Evolutionary conservation across 2,113 vertebrate genomes (phyloP).

Genomic region (Garra rufa): DNA sequence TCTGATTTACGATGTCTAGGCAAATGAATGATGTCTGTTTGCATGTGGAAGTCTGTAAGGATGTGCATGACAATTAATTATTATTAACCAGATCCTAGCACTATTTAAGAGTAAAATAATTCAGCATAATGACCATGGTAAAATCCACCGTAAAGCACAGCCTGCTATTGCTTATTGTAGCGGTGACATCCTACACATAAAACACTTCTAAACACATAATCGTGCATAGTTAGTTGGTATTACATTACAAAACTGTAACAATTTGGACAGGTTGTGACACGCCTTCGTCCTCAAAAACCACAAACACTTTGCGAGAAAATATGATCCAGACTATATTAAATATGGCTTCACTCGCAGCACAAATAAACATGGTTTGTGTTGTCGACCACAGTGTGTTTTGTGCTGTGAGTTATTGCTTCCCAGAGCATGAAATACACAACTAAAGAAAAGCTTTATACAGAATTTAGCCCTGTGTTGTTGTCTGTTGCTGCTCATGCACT

Average conservation of each 20-base stretch:
- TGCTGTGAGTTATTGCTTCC: background rate
- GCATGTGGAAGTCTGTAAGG: background rate
- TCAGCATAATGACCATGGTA: background rate
- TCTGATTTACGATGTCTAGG: background rate
- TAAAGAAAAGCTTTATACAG: background rate
- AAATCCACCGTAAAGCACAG: background rate
- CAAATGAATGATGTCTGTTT: background rate
- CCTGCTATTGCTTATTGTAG: background rate
- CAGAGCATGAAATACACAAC: background rate
- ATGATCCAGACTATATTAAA: background rate
- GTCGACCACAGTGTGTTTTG: background rate
- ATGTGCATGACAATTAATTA: background rate
- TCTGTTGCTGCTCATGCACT: background rate
- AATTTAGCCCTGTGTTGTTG: background rate
- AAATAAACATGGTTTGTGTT: background rate
- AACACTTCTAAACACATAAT: background rate
- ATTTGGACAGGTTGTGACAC: slow-evolving; percentile 15
- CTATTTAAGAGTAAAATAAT: background rate
- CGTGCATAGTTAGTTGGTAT: background rate
- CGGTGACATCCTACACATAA: background rate
- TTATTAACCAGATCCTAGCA: background rate
- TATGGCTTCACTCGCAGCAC: background rate
- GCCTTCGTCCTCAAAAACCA: slow-evolving; percentile 4
- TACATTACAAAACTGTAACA: background rate
- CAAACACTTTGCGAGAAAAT: background rate